Evolutionary conservation across 2,797 vertebrate genomes (phyloP).

Genomic region (Gymnothorax reevesii): DNA sequence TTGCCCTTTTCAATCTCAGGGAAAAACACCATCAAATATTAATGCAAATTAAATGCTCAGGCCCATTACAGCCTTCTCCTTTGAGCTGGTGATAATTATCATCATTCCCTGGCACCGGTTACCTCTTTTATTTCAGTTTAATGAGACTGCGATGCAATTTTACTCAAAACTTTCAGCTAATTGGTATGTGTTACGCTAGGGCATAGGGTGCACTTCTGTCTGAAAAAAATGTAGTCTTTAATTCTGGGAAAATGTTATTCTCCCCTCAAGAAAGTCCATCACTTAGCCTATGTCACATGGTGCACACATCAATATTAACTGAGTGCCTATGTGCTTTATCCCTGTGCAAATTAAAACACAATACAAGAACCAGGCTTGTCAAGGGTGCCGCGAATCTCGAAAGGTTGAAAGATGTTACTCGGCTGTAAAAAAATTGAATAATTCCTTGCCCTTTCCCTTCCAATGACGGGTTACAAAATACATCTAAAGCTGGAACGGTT

Average conservation of each 20-base stretch:
- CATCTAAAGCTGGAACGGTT: not conserved
- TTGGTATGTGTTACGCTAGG: not conserved
- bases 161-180: not conserved
- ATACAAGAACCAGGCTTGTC: not conserved
- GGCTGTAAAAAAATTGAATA: not conserved
- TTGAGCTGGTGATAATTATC: not conserved
- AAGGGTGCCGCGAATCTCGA: not conserved
- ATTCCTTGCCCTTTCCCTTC: not conserved
- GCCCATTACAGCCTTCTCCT: not conserved
- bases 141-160: not conserved
- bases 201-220: not conserved
- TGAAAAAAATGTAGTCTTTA: not conserved
- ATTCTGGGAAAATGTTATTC: not conserved
- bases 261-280: not conserved
- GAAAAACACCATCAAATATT: constrained; percentile 31
- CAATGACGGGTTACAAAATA: not conserved
- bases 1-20: constrained; percentile 15
- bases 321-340: not conserved
- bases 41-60: constrained; percentile 16
- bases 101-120: not conserved
- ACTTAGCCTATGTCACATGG: not conserved
- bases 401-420: not conserved
- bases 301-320: not conserved
- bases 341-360: not conserved
- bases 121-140: not conserved